phyloP scores from a whole-genome alignment of 2,888 invertebrate genomes.

The Eristalis arbustorum region DNA sequence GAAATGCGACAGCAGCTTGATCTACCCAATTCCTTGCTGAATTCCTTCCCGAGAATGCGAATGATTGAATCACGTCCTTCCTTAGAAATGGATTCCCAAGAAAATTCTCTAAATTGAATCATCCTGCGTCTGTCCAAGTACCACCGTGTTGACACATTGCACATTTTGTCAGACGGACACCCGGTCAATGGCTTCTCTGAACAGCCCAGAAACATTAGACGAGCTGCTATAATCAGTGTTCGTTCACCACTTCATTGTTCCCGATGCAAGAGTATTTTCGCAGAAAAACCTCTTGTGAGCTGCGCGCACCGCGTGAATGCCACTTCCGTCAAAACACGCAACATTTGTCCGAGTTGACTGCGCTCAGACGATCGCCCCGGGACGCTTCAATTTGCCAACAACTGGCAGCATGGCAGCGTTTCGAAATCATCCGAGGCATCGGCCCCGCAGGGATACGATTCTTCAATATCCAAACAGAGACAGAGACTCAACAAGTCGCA shows the following conservation, averaged over 20 bases:
- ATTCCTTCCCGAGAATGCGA: too few relatives aligned
- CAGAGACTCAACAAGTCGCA: conserved; percentile 21
- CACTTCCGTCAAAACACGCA: neutral
- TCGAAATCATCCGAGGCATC: neutral
- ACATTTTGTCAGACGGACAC: neutral
- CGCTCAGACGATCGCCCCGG: neutral
- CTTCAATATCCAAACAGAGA: neutral
- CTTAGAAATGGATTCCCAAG: too few relatives aligned
- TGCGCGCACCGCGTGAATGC: neutral
- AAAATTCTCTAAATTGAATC: neutral
- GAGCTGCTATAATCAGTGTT: neutral
- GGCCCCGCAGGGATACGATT: neutral
- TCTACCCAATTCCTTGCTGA: too few relatives aligned
- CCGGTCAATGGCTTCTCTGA: neutral
- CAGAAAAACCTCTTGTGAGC: neutral
- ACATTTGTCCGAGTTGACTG: neutral
- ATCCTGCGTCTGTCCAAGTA: neutral
- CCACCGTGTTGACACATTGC: neutral
- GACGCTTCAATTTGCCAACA: neutral
- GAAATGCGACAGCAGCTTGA: too few relatives aligned
- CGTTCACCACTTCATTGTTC: neutral
- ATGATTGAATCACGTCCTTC: too few relatives aligned
- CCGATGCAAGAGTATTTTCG: neutral
- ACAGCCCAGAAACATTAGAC: neutral
- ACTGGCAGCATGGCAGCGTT: neutral